Base-by-base conservation (phyloP, 2,888 invertebrate species). In the Pristionchus exspectatus region DNA sequence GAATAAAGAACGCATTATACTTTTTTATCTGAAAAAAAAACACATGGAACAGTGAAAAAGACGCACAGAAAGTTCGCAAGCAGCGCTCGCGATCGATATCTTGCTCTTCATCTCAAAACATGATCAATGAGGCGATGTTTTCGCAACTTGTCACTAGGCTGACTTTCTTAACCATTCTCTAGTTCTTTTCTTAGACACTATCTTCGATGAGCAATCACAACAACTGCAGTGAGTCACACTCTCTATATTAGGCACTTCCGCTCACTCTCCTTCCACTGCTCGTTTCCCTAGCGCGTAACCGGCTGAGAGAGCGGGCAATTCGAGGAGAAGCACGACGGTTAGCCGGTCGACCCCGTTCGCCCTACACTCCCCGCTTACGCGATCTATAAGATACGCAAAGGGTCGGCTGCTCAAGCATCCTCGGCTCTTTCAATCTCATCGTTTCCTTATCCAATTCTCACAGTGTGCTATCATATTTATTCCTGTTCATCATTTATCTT, bases 211-310 rank as follows among this genome's bases (percentile, higher is more conserved):
- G 30, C n/a, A 21, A 74, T 74, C 74, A 74, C 16, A 33, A 74
- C 74, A 74, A 24, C 44, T 38, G 38, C 10, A 38, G 0, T 74
- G 74, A 74, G 4, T 74, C 74, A 74, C 38, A 0, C 1, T 9
- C 2, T 18, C 74, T 74, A 74, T 74, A 16, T 74, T 74, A 74
- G 59, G 74, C 74, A 74, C 74, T 74, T 74, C 74, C 74, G 74
- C 74, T 74, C 69, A 12, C 30, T 69, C 38, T 33, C 10, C 44
- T 9, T 50, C 44, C 3, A 50, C 44, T 9, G 10, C 44, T 50
- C 44, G 44, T 74, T 74, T 38, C n/a, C 33, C 10, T 38, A 24
- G 59, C 63, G 38, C 24, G 74, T 38, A 74, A 74, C 74, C 38
- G 74, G 74, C 44, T 38, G 33, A 74, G 38, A 74, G 33, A 74